Conservation (phyloP, 2,113 vertebrate species). For the Gobius niger region DNA sequence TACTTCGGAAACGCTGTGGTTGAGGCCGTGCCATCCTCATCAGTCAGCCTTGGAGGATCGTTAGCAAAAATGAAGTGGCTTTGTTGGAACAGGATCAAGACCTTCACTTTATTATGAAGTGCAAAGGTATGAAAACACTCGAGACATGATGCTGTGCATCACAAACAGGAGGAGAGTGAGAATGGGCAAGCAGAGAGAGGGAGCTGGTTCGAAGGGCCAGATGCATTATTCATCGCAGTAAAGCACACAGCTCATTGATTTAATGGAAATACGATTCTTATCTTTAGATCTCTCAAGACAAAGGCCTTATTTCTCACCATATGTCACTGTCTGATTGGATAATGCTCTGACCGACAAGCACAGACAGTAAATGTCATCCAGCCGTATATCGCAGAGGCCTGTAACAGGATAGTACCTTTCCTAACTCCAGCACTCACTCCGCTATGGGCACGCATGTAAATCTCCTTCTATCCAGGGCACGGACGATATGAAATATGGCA, state of each 20-base stretch:
- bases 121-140: constrained; percentile 68
- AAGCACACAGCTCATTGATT: constrained; percentile 74
- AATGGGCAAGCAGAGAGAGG: constrained; percentile 27
- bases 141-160: constrained; percentile 40
- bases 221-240: constrained; percentile 74
- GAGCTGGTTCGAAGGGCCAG: constrained; percentile 34
- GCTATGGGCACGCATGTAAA: not conserved
- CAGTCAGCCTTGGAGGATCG: constrained; percentile 43
- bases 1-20: not conserved
- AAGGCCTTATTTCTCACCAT: constrained; percentile 64
- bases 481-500: not conserved
- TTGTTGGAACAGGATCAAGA: constrained; percentile 45
- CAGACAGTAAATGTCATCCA: constrained; percentile 50
- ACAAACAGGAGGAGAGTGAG: constrained; percentile 44
- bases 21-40: constrained; percentile 30
- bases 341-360: constrained; percentile 57
- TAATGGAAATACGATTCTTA: constrained; percentile 76
- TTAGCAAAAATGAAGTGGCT: constrained; percentile 57
- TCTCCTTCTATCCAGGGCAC: not conserved
- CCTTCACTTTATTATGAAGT: constrained; percentile 68
- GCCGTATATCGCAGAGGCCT: constrained; percentile 13
- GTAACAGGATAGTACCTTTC: constrained; percentile 32
- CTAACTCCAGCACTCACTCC: constrained; percentile 10
- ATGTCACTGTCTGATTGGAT: constrained; percentile 73
- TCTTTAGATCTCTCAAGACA: constrained; percentile 74